Conservation (phyloP, 2,113 vertebrate genomes). For the Saccopteryx bilineata region DNA sequence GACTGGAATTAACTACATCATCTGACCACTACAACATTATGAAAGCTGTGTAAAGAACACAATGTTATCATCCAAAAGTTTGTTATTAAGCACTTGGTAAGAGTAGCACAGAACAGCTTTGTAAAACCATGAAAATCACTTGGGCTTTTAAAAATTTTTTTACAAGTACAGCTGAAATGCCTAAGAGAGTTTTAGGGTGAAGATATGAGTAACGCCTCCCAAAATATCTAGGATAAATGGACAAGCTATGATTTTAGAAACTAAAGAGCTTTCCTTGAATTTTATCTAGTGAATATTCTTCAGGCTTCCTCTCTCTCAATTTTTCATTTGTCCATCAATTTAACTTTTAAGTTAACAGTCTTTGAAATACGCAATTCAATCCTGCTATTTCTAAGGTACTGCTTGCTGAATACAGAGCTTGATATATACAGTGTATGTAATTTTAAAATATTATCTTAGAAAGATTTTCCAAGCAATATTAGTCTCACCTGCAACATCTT, state of each 20-base stretch:
- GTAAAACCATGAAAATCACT: constrained; percentile 41
- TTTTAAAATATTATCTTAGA: constrained; percentile 71
- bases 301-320: constrained; percentile 50
- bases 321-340: constrained; percentile 61
- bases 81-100: constrained; percentile 35
- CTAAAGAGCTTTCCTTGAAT: constrained; percentile 54
- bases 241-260: constrained; percentile 39
- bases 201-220: constrained; percentile 14
- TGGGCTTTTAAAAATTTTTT: constrained; percentile 31
- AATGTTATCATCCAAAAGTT: constrained; percentile 63
- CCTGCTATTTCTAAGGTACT: constrained; percentile 46
- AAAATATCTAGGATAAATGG: constrained; percentile 54
- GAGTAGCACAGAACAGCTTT: constrained; percentile 34
- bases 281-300: constrained; percentile 51
- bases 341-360: constrained; percentile 74
- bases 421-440: not conserved
- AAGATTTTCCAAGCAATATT: constrained; percentile 56
- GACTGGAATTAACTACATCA: constrained; percentile 48
- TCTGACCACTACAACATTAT: not conserved
- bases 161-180: not conserved
- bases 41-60: constrained; percentile 69
- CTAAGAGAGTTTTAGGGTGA: constrained; percentile 40
- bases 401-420: constrained; percentile 76
- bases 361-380: constrained; percentile 69
- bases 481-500: constrained; percentile 72